These are phyloP conservation scores for Datnioides undecimradiatus DNA, from an alignment of 2,113 vertebrate genomes.

Conservation along the genomic window DNA sequence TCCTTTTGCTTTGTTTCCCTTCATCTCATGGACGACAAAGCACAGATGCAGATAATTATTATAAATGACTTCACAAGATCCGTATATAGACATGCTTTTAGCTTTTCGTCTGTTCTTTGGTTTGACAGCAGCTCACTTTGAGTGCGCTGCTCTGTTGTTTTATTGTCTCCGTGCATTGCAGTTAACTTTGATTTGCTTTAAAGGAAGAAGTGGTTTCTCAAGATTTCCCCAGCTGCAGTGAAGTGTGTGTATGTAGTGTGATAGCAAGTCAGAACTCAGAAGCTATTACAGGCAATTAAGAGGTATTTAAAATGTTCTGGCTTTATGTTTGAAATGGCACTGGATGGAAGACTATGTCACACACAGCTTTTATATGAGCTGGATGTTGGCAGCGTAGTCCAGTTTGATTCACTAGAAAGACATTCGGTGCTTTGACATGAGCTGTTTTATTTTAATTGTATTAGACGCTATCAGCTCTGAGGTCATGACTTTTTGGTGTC, in stretches of 20 bases:
- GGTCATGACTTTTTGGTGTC: not conserved
- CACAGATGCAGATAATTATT: conserved; percentile 41
- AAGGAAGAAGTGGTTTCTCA: conserved; percentile 35
- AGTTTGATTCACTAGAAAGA: not conserved
- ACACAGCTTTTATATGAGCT: not conserved
- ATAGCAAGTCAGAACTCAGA: conserved; percentile 10
- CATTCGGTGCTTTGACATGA: not conserved
- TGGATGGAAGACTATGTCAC: not conserved
- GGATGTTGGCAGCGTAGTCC: not conserved
- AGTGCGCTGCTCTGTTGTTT: conserved; percentile 28
- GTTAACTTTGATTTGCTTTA: conserved; percentile 42
- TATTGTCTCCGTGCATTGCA: conserved; percentile 21
- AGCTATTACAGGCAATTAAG: conserved; percentile 32
- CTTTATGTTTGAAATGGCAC: not conserved
- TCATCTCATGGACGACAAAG: conserved; percentile 24
- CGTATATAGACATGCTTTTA: conserved; percentile 55
- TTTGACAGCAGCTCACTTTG: conserved; percentile 43
- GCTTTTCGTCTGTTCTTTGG: conserved; percentile 15
- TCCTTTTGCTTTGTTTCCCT: conserved; percentile 29
- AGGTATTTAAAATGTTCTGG: conserved; percentile 26
- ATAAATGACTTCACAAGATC: conserved; percentile 33
- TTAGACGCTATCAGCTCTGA: not conserved
- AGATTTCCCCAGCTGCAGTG: conserved; percentile 33
- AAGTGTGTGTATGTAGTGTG: conserved; percentile 14
- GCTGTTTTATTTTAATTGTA: not conserved